A percentile compares a stretch with the other conserved stretches of the same genome.
Evolutionary conservation across 1,140 invertebrate species (phyloP).

Genomic region (Battus philenor): DNA sequence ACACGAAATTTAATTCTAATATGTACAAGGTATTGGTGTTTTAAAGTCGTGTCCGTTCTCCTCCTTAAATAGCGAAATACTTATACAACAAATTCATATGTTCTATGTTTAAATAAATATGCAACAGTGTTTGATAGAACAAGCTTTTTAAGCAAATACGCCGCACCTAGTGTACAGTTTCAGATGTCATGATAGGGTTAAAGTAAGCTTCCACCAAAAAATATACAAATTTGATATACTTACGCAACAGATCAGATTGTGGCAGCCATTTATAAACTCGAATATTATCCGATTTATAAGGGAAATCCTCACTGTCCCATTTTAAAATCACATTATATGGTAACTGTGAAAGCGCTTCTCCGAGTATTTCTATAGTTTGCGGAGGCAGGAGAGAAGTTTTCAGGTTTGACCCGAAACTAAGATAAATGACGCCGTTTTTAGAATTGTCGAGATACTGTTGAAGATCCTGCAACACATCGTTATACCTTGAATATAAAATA

Average conservation of each 20-base stretch:
- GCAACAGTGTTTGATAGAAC: too few relatives aligned
- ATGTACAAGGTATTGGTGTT: too few relatives aligned
- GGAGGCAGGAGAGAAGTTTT: constrained; percentile 51
- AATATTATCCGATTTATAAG: constrained; percentile 33
- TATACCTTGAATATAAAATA: too few relatives aligned
- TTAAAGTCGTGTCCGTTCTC: too few relatives aligned
- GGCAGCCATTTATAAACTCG: constrained; percentile 73
- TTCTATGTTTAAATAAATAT: too few relatives aligned
- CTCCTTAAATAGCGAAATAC: too few relatives aligned
- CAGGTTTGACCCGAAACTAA: constrained; percentile 75
- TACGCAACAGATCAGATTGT: constrained; percentile 74
- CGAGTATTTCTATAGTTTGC: constrained; percentile 50
- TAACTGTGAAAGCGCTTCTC: constrained; percentile 62
- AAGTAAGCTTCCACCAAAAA: too few relatives aligned
- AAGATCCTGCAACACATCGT: constrained; percentile 23
- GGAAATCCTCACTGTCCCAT: constrained; percentile 56
- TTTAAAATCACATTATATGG: constrained; percentile 74
- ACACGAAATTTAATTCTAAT: too few relatives aligned
- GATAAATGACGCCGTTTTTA: constrained; percentile 56
- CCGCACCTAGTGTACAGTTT: too few relatives aligned
- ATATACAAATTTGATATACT: constrained; percentile 17
- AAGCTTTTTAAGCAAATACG: too few relatives aligned
- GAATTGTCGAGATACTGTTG: constrained; percentile 33
- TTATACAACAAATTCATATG: too few relatives aligned
- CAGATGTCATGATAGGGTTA: too few relatives aligned